A percentile compares a stretch with the other conserved stretches of the same genome.
phyloP scores from a whole-genome alignment of 2,113 vertebrate genomes.

The Lophura nycthemera region DNA sequence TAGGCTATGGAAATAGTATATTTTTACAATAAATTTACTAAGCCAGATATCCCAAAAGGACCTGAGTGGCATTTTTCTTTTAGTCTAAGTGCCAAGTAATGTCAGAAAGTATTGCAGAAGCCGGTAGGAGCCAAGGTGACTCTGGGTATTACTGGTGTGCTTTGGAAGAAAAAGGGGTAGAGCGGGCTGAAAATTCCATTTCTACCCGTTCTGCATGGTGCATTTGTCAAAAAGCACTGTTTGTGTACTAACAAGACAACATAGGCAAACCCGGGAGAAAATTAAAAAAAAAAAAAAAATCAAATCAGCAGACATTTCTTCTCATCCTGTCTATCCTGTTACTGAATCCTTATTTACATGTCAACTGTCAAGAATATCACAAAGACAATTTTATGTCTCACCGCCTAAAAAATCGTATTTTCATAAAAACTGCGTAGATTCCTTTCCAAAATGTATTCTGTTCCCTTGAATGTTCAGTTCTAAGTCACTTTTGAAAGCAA shows the following conservation, averaged over 20 bases:
- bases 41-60: not conserved
- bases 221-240: not conserved
- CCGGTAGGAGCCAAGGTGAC: not conserved
- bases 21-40: not conserved
- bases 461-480: not conserved
- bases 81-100: not conserved
- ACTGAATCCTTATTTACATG: not conserved
- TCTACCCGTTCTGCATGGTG: accelerated
- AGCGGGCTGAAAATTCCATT: not conserved
- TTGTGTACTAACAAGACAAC: not conserved
- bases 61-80: not conserved
- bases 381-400: not conserved
- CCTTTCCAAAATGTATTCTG: not conserved
- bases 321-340: not conserved
- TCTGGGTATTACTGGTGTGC: not conserved
- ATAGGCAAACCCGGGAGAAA: not conserved
- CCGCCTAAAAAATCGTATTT: not conserved
- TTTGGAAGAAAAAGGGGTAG: not conserved
- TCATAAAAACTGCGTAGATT: not conserved
- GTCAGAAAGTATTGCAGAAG: not conserved
- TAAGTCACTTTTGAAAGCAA: not conserved
- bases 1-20: not conserved
- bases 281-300: not conserved
- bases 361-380: not conserved
- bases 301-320: not conserved